phyloP scores from a whole-genome alignment of 2,797 vertebrate genomes.

The Rhabdophis nuchalis region DNA sequence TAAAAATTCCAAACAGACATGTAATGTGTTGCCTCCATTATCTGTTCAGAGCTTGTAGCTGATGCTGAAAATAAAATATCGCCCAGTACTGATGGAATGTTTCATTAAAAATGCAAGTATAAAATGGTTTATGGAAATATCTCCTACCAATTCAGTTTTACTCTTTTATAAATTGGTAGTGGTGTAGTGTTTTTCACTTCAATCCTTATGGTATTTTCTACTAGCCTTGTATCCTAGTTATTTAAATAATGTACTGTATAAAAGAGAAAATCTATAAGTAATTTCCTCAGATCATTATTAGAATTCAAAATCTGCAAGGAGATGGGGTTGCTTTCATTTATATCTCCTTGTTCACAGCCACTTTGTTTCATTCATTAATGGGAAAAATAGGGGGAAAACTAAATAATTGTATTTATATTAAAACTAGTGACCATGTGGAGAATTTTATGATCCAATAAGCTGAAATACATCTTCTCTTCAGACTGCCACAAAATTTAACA shows the following conservation, averaged over 20 bases:
- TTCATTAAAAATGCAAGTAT: not conserved
- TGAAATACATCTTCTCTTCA: not conserved
- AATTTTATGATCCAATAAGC: not conserved
- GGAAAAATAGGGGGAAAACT: not conserved
- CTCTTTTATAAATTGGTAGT: not conserved
- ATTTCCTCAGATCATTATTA: not conserved
- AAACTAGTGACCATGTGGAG: not conserved
- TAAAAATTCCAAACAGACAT: not conserved
- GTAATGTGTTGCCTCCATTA: no score
- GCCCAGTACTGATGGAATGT: not conserved
- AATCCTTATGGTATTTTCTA: not conserved
- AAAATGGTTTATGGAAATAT: not conserved
- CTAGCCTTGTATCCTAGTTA: not conserved
- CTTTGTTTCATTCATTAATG: not conserved
- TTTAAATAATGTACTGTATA: not conserved
- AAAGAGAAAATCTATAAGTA: not conserved
- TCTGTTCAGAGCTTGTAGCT: not conserved
- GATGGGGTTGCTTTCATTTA: not conserved
- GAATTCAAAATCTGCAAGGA: not conserved
- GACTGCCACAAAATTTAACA: not conserved
- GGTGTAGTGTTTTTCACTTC: not conserved
- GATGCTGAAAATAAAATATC: not conserved
- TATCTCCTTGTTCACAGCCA: not conserved
- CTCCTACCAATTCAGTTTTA: not conserved
- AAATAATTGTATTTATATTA: not conserved